Conservation (phyloP, 2,113 vertebrate species). For the Physeter macrocephalus region DNA sequence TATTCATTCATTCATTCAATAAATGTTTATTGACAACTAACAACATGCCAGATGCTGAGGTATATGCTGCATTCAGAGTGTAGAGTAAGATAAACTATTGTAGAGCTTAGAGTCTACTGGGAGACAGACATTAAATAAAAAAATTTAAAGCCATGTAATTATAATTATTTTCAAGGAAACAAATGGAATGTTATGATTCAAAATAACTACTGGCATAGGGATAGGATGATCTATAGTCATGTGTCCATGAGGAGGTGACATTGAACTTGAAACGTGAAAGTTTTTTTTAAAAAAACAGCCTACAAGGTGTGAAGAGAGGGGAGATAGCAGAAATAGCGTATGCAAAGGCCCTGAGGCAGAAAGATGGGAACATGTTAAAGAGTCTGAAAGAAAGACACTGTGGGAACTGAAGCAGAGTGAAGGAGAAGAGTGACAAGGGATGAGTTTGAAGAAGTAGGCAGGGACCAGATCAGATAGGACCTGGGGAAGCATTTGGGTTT, state of each 20-base stretch:
- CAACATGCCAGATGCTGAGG: background rate
- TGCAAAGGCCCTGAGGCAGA: background rate
- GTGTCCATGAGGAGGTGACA: background rate
- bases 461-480: background rate
- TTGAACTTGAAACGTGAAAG: background rate
- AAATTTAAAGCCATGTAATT: background rate
- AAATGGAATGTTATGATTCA: background rate
- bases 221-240: background rate
- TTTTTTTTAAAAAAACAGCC: background rate
- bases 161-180: background rate
- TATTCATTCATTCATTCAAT: slow-evolving; percentile 42
- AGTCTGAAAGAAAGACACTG: background rate
- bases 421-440: background rate
- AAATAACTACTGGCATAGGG: background rate
- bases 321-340: background rate
- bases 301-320: background rate
- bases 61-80: background rate
- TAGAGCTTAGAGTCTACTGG: background rate
- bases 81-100: background rate
- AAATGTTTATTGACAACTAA: slow-evolving; percentile 28
- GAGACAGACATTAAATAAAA: background rate
- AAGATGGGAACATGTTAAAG: background rate
- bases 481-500: background rate
- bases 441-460: background rate
- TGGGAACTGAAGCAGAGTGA: background rate